Percentiles rank a stretch among this genome's conserved stretches.
Conservation (phyloP, 2,888 invertebrate genomes). For the Amphipoea lucens region DNA sequence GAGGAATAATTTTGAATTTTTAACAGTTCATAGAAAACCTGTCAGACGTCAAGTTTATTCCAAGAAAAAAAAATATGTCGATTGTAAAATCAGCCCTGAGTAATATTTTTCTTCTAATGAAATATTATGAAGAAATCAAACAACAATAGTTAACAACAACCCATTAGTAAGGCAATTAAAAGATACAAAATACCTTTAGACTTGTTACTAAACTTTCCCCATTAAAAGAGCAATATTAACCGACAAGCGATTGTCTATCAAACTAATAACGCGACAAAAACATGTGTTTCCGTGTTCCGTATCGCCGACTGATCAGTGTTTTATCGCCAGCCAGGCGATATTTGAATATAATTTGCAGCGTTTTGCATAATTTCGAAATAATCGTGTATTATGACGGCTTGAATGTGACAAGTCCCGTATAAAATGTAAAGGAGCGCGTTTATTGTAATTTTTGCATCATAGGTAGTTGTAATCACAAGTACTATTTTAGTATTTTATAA, state of each 20-base stretch:
- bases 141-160: conserved; percentile 13
- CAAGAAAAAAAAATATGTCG: no score
- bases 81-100: no score
- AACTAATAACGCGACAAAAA: conserved; percentile 70
- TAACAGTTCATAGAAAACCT: no score
- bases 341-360: conserved; percentile 64
- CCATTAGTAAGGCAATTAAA: conserved; percentile 14
- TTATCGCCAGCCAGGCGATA: conserved; percentile 52
- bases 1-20: no score
- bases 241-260: conserved; percentile 66
- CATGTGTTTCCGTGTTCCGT: conserved; percentile 66
- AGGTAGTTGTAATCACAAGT: not conserved
- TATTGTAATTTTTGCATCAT: not conserved
- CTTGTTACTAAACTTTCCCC: not conserved
- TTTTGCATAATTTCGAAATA: conserved; percentile 67
- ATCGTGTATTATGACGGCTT: conserved; percentile 40
- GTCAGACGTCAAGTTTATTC: no score
- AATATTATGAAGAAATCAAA: conserved; percentile 8
- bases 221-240: conserved; percentile 8
- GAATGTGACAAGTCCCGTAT: not conserved
- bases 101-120: no score
- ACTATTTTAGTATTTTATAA: no score
- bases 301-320: conserved; percentile 60
- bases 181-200: conserved; percentile 7
- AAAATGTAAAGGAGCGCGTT: not conserved